phyloP scores from a whole-genome alignment of 2,113 vertebrate genomes.

The Epinephelus moara region DNA sequence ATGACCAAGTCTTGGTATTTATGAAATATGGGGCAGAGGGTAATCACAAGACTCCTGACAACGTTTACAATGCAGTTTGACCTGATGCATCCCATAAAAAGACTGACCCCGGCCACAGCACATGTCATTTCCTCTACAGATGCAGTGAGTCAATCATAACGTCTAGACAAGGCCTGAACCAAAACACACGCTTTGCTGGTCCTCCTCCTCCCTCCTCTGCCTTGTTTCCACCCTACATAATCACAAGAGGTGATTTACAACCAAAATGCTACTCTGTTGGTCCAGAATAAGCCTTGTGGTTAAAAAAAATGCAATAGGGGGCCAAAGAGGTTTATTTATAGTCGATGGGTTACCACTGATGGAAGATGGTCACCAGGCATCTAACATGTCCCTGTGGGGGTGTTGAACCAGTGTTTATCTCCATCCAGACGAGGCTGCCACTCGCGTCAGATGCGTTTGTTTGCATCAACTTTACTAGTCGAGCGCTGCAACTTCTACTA shows the following conservation, averaged over 20 bases:
- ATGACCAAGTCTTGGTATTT: neutral
- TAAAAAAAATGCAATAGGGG: conserved; percentile 36
- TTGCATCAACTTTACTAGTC: conserved; percentile 6
- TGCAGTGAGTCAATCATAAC: conserved; percentile 42
- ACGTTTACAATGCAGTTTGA: neutral
- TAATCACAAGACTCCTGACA: neutral
- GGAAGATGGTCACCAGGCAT: conserved; percentile 20
- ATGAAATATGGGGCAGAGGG: neutral
- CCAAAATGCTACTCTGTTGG: neutral
- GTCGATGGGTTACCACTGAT: conserved; percentile 19
- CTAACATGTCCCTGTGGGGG: neutral
- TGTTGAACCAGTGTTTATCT: neutral
- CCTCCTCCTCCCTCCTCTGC: neutral
- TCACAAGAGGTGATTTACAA: conserved; percentile 41
- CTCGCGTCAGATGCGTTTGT: neutral
- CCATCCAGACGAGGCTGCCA: neutral
- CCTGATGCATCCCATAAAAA: conserved; percentile 3
- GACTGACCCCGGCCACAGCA: conserved; percentile 10
- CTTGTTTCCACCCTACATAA: conserved; percentile 16
- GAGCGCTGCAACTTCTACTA: conserved; percentile 14
- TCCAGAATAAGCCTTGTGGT: conserved; percentile 26
- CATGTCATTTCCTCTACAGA: conserved; percentile 17
- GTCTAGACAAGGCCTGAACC: conserved; percentile 56
- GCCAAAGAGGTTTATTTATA: conserved; percentile 36
- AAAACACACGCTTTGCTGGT: conserved; percentile 47